Evolutionary conservation across 2,113 vertebrate species (phyloP).

Genomic region (Leiothrix lutea): DNA sequence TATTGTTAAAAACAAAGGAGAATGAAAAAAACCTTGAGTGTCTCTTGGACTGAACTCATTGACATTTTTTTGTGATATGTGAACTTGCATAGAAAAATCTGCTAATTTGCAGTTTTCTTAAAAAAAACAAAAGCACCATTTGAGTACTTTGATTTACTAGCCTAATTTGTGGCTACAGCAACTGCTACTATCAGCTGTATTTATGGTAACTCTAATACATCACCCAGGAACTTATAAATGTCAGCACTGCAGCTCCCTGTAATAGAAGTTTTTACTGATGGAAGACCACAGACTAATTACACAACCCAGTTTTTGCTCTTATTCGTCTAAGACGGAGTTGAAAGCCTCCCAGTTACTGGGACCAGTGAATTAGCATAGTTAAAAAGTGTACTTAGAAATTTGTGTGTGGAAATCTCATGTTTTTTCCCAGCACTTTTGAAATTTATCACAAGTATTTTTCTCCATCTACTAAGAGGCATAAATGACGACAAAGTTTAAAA

Average conservation of each 20-base stretch:
- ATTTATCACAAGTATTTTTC: neutral
- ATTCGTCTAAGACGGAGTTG: neutral
- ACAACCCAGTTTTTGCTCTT: neutral
- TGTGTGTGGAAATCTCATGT: neutral
- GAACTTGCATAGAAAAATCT: constrained; percentile 54
- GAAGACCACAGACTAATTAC: constrained; percentile 6
- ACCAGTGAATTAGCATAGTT: neutral
- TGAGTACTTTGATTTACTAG: constrained; percentile 60
- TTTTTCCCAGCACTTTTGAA: neutral
- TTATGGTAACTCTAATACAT: constrained; percentile 47
- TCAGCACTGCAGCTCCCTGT: constrained; percentile 3
- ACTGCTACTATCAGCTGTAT: constrained; percentile 39
- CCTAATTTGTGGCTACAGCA: constrained; percentile 53
- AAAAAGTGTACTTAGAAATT: neutral
- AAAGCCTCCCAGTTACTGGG: neutral
- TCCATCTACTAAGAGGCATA: neutral
- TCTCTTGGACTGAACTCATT: neutral
- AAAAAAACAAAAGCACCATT: neutral
- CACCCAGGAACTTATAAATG: constrained; percentile 53
- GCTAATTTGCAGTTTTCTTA: constrained; percentile 35
- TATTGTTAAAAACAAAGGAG: neutral
- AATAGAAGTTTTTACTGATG: constrained; percentile 41
- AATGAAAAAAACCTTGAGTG: neutral
- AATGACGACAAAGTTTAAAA: neutral
- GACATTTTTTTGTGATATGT: constrained; percentile 37